A percentile compares a stretch with the other conserved stretches of the same genome.
Evolutionary conservation across 2,113 vertebrate genomes (phyloP).

Genomic region (Nothobranchius furzeri): DNA sequence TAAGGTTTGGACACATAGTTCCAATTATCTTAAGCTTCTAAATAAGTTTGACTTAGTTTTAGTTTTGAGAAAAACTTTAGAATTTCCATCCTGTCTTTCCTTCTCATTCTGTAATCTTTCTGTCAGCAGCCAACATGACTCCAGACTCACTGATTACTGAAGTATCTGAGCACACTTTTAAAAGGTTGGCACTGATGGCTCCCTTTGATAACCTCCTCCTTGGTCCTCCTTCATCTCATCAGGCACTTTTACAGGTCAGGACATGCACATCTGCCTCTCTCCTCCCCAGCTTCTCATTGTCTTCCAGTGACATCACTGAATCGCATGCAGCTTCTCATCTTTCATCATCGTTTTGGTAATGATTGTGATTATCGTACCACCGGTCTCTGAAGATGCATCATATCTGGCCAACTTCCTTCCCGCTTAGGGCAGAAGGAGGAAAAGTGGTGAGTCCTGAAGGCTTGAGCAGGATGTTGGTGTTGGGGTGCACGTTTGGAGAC

Average conservation of each 20-base stretch:
- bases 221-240: slow-evolving; percentile 31
- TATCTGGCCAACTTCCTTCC: slow-evolving; percentile 43
- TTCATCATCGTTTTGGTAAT: slow-evolving; percentile 67
- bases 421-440: slow-evolving; percentile 15
- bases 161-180: slow-evolving; percentile 16
- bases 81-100: not conserved
- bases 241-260: slow-evolving; percentile 43
- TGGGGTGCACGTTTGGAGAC: slow-evolving; percentile 4
- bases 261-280: slow-evolving; percentile 54
- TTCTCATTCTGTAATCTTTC: not conserved
- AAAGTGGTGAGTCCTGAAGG: not conserved
- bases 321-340: slow-evolving; percentile 60
- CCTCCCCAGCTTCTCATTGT: slow-evolving; percentile 54
- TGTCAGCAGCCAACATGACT: slow-evolving; percentile 1
- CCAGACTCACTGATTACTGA: slow-evolving; percentile 11
- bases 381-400: slow-evolving; percentile 47
- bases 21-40: too few species aligned
- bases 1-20: too few species aligned
- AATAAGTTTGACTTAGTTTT: not conserved
- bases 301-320: slow-evolving; percentile 71
- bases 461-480: not conserved
- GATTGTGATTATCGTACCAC: slow-evolving; percentile 67
- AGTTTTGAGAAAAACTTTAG: not conserved
- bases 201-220: slow-evolving; percentile 24
- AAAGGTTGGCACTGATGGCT: slow-evolving; percentile 5